Evolutionary conservation across 2,113 vertebrate species (phyloP), one percentile per base, ranked within the genome.

Genomic region (Naja naja): DNA sequence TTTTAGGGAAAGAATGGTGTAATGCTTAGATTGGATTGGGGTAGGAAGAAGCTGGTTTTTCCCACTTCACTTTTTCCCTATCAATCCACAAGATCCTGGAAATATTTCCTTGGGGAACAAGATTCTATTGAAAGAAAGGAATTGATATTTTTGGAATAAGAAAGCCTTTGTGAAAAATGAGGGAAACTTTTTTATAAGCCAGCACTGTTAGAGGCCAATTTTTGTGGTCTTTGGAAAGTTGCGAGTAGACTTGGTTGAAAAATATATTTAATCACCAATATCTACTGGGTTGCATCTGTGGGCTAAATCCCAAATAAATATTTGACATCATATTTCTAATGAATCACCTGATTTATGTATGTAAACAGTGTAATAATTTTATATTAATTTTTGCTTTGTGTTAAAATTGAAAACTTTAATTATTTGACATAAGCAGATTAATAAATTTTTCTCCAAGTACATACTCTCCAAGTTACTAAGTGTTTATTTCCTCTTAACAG

Each of bases 401-500:
- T 92, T 86, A 25, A 4, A 56, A 91, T 11, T 39, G 43, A 54
- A 55, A 55, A n/a, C n/a, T 22, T 4, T 16, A 18, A 27, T 92
- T 90, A 93, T 94, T 90, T 90, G 4, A 89, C 52, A 27, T 90
- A 90, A 90, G 20, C 27, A 23, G 1, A 43, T 81, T 39, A 81
- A 91, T 3, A 39, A 5, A 7, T 55, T 54, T 39, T 94, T 94
- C 10, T 69, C 93, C 94, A 91, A 60, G 20, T 91, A 14, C 27
- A 6, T 58, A 4, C 20, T 16, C 69, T n/a, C 94, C 16, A 6
- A 91, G 49, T 39, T 92, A 25, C 74, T 95, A 23, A 23, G n/a
- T 92, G 9, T 92, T 47, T 49, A 12, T 54, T 16, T 11, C 81
- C 43, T 89, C 90, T 94, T 85, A 94, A 96, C 92, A 87, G 5